Conservation (phyloP, 2,888 invertebrate genomes). For the Platycheirus rosarum region DNA sequence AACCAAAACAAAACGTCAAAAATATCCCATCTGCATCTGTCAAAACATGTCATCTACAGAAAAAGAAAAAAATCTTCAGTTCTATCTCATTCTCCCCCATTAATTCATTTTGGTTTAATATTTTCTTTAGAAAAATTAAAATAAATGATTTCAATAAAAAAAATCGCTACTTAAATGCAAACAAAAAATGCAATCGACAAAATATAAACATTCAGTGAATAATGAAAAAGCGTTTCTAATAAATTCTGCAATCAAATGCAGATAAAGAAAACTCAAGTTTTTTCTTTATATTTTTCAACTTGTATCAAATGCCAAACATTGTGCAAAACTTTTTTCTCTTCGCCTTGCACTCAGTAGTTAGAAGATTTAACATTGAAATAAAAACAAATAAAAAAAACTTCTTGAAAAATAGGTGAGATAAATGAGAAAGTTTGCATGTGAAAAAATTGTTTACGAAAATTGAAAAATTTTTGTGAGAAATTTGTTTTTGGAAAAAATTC, state of each 20-base stretch:
- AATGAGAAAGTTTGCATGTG: slow-evolving; percentile 34
- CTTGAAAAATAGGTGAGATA: slow-evolving; percentile 41
- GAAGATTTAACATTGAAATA: slow-evolving; percentile 17
- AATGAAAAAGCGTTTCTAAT: slow-evolving; percentile 46
- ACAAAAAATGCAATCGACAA: slow-evolving; percentile 48
- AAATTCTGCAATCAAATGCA: slow-evolving; percentile 25
- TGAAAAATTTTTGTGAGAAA: slow-evolving; percentile 55
- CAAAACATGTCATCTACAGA: slow-evolving; percentile 73
- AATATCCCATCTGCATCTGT: slow-evolving; percentile 68
- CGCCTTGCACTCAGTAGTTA: slow-evolving; percentile 39
- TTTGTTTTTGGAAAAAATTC: slow-evolving; percentile 39
- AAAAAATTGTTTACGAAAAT: slow-evolving; percentile 69
- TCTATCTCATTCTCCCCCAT: slow-evolving; percentile 69
- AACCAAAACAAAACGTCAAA: slow-evolving; percentile 61
- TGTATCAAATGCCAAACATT: slow-evolving; percentile 72
- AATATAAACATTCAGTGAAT: slow-evolving; percentile 53
- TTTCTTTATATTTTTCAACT: slow-evolving; percentile 26
- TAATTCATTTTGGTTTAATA: slow-evolving; percentile 73
- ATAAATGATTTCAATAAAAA: slow-evolving; percentile 54
- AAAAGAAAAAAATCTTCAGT: slow-evolving; percentile 59
- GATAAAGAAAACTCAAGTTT: slow-evolving; percentile 5
- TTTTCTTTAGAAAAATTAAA: slow-evolving; percentile 60
- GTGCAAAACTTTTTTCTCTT: slow-evolving; percentile 65
- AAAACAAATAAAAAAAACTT: slow-evolving; percentile 24
- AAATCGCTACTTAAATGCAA: slow-evolving; percentile 53